A percentile compares a stretch with the other conserved stretches of the same genome.
phyloP scores from a whole-genome alignment of 2,113 vertebrate genomes.

The Solea solea region DNA sequence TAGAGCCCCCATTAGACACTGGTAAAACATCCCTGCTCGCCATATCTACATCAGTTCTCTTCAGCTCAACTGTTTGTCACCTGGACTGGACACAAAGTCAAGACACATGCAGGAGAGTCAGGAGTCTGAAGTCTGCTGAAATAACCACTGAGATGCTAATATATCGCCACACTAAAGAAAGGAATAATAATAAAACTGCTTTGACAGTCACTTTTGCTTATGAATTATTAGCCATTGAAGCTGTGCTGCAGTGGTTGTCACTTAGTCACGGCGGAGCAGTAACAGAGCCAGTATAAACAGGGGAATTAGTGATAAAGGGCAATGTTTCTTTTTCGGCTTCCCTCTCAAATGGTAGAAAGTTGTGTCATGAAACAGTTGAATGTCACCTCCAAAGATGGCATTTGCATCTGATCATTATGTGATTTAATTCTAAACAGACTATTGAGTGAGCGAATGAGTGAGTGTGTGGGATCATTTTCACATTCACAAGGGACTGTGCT shows the following conservation, averaged over 20 bases:
- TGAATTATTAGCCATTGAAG: slow-evolving; percentile 25
- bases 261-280: slow-evolving; percentile 18
- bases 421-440: slow-evolving; percentile 16
- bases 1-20: slow-evolving; percentile 8
- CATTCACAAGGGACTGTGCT: neutral
- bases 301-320: slow-evolving; percentile 21
- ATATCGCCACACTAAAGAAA: slow-evolving; percentile 26
- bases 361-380: slow-evolving; percentile 25
- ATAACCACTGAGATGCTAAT: slow-evolving; percentile 16
- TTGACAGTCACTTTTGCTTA: slow-evolving; percentile 21
- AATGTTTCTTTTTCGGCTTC: neutral
- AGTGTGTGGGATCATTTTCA: neutral
- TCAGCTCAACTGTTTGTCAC: neutral
- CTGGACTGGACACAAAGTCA: slow-evolving; percentile 22
- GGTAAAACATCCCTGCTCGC: slow-evolving; percentile 29
- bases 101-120: slow-evolving; percentile 17
- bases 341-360: slow-evolving; percentile 21
- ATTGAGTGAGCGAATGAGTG: too few species aligned
- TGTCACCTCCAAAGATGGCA: slow-evolving; percentile 34
- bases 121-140: slow-evolving; percentile 3
- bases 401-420: neutral
- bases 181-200: slow-evolving; percentile 40
- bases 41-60: neutral
- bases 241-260: slow-evolving; percentile 12
- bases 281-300: neutral